Percentiles rank a stretch among this genome's conserved stretches.
Evolutionary conservation across 1,140 invertebrate genomes (phyloP).

Genomic region (Bombus impatiens): DNA sequence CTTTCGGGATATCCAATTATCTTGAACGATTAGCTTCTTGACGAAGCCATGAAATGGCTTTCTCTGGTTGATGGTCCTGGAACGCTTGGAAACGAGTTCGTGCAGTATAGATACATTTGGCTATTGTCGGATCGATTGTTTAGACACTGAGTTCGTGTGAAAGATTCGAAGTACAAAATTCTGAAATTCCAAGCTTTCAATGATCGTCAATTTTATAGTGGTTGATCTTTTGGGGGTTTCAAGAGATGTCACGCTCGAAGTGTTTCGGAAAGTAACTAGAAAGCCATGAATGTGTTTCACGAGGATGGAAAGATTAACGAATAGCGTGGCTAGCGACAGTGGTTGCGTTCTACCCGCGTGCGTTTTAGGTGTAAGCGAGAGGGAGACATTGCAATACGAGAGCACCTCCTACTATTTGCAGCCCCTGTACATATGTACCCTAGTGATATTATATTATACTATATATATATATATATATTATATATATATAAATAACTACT

Average conservation of each 20-base stretch:
- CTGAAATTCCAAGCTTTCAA: neutral
- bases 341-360: constrained; percentile 34
- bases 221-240: neutral
- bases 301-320: too few species aligned
- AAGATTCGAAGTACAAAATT: constrained; percentile 11
- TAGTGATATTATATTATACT: constrained; percentile 81
- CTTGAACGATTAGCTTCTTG: too few species aligned
- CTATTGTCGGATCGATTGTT: neutral
- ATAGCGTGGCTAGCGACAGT: too few species aligned
- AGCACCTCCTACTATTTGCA: constrained; percentile 77
- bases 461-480: constrained; percentile 60
- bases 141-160: neutral
- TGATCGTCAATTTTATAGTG: neutral
- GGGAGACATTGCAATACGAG: constrained; percentile 76
- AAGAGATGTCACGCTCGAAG: neutral
- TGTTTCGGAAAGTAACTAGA: neutral
- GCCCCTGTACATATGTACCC: constrained; percentile 81
- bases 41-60: neutral
- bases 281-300: neutral
- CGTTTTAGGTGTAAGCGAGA: constrained; percentile 48
- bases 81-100: neutral
- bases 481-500: constrained; percentile 79
- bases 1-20: neutral
- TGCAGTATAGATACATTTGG: neutral
- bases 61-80: neutral